Percentiles rank a stretch among this genome's conserved stretches.
These are phyloP conservation scores for Tautogolabrus adspersus DNA, from an alignment of 2,113 vertebrate genomes.

Conservation along the genomic window DNA sequence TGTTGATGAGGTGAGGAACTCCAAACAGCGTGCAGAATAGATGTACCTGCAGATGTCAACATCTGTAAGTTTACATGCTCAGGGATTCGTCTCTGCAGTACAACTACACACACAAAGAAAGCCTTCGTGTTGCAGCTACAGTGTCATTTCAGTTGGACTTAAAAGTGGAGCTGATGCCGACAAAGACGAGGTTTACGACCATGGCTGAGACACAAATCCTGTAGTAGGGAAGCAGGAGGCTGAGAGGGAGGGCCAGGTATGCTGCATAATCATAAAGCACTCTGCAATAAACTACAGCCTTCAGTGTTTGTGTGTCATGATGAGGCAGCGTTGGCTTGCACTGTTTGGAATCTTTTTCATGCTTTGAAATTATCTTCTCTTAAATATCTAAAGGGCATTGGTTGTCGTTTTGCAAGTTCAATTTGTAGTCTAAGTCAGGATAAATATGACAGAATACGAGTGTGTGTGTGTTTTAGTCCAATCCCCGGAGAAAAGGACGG, in stretches of 20 bases:
- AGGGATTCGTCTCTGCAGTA: neutral
- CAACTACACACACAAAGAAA: neutral
- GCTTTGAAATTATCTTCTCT: no score
- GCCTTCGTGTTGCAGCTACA: neutral
- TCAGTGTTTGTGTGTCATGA: neutral
- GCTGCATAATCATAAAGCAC: constrained; percentile 54
- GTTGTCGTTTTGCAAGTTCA: neutral
- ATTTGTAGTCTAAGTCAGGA: no score
- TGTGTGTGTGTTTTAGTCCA: no score
- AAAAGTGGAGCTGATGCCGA: constrained; percentile 14
- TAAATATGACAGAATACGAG: no score
- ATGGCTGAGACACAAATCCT: neutral
- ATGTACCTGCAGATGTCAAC: no score
- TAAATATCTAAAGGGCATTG: neutral
- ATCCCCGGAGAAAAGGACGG: no score
- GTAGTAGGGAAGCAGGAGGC: neutral
- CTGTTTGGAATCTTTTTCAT: neutral
- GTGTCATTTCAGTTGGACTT: constrained; percentile 14
- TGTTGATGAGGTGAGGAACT: neutral
- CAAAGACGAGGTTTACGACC: neutral
- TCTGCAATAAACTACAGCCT: constrained; percentile 8
- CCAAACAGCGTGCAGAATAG: no score
- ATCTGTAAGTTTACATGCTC: neutral
- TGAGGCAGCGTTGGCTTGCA: neutral
- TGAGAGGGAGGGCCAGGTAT: constrained; percentile 29